phyloP scores from a whole-genome alignment of 2,113 vertebrate species.

The Psilopogon haemacephalus region DNA sequence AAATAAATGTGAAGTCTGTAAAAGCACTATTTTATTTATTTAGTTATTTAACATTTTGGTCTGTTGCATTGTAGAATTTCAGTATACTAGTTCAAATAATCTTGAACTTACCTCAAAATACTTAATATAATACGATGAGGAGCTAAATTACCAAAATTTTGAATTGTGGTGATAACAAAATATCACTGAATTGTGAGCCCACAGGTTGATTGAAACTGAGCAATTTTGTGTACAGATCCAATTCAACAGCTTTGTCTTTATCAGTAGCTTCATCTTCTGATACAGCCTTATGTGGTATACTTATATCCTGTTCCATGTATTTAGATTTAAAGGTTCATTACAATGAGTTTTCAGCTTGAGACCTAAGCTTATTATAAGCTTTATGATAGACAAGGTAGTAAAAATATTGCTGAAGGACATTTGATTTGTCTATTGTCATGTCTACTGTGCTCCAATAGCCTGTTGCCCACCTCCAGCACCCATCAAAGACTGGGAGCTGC shows the following conservation, averaged over 20 bases:
- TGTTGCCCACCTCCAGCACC: fast-evolving
- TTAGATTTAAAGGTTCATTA: neutral
- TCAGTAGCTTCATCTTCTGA: neutral
- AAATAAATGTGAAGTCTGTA: neutral
- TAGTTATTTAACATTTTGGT: neutral
- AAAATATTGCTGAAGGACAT: neutral
- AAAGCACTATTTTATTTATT: neutral
- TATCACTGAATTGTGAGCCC: neutral
- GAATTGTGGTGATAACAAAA: neutral
- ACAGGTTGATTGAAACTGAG: neutral
- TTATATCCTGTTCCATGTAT: neutral
- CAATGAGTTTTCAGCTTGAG: neutral
- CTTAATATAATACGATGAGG: neutral
- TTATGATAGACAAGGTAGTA: neutral
- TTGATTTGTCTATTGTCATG: neutral
- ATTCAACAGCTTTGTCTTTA: neutral
- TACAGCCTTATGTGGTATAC: neutral
- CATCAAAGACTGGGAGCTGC: neutral
- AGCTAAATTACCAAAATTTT: neutral
- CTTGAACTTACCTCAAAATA: neutral
- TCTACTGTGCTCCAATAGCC: neutral
- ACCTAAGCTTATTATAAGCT: neutral
- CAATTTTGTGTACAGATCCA: neutral
- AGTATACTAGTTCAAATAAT: neutral
- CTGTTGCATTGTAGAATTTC: neutral